Base-by-base conservation (phyloP, 2,888 invertebrate species). In the Crioceris asparagi region DNA sequence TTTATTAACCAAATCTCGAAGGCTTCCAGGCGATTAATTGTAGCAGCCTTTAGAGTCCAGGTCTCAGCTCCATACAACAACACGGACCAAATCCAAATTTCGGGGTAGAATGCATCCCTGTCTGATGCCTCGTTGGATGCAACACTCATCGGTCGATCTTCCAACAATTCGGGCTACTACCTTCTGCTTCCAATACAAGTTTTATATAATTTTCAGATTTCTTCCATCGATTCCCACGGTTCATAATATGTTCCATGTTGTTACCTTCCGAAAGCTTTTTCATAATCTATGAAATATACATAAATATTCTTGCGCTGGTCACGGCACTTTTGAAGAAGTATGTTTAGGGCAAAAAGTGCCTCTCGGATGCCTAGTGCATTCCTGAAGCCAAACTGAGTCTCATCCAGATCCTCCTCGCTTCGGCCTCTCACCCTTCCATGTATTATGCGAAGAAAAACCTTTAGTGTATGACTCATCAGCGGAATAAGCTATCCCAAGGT, bases 241-340 rank as follows among this genome's bases (percentile, higher is more conserved):
- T 25, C 15, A 15, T 8, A 40, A 17, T 17, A 39, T 39, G 17
- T 44, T 12, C 7, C 25, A 19, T 34, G 43, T 18, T 42, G 17
- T 12, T 41, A 34, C 8, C 33, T 36, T 17, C 44, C 36, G 27
- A 45, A 43, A 15, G 37, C 39, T 29, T 45, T 39, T 18, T 39
- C 23, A 32, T 38, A 41, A 30, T 44, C 41, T 5, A 42, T 36
- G n/a, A 36, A 42, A 12, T 1, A 30, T 10, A 32, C 19, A 17
- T 33, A 34, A 2, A 44, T 29, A 39, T 44, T 31, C 8, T 19
- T 14, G 12, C 35, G 23, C 8, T 41, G 10, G 27, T 43, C 43
- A 10, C 25, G 2, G n/a, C 43, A 45, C 16, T 31, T 36, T 29
- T 42, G 39, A 10, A 36, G 23, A 15, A 42, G 26, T 18, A 40